Conservation (phyloP, 1,140 invertebrate species). For the Scaptomyza pallida region DNA sequence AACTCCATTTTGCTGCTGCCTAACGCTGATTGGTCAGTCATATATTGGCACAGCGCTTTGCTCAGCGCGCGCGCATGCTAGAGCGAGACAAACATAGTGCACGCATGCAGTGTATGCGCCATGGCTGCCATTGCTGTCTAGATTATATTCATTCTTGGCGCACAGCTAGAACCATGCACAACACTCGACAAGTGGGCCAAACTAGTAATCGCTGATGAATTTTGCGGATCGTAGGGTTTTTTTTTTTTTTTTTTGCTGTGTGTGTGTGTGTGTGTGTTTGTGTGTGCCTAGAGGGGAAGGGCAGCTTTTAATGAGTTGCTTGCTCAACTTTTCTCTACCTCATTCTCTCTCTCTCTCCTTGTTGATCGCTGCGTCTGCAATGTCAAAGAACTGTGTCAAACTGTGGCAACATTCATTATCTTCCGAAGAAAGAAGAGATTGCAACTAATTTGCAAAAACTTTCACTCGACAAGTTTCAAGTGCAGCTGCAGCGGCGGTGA, state of each 20-base stretch:
- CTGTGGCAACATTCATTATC: slow-evolving; percentile 7
- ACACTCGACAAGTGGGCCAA: slow-evolving; percentile 4
- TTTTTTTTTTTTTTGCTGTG: neutral
- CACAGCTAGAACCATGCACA: slow-evolving; percentile 40
- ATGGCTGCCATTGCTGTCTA: slow-evolving; percentile 18
- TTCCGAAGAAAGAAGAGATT: neutral
- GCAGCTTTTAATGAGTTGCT: slow-evolving; percentile 4
- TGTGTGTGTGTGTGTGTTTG: neutral
- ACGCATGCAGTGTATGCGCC: slow-evolving; percentile 9
- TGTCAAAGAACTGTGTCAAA: slow-evolving; percentile 4
- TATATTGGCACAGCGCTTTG: neutral
- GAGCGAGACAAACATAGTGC: slow-evolving; percentile 51
- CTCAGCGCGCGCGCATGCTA: neutral
- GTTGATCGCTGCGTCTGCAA: slow-evolving; percentile 3
- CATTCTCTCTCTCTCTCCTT: slow-evolving; percentile 1
- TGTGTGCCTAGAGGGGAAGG: too few species aligned
- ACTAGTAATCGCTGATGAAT: neutral
- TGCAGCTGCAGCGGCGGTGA: slow-evolving; percentile 10
- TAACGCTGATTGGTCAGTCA: slow-evolving; percentile 50
- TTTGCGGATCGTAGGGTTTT: neutral
- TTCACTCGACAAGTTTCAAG: slow-evolving; percentile 17
- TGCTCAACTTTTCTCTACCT: neutral
- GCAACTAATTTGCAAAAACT: slow-evolving; percentile 9
- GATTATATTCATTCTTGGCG: slow-evolving; percentile 41
- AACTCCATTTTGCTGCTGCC: slow-evolving; percentile 64